Conservation (phyloP, 2,113 vertebrate genomes). For the Entomyzon cyanotis region DNA sequence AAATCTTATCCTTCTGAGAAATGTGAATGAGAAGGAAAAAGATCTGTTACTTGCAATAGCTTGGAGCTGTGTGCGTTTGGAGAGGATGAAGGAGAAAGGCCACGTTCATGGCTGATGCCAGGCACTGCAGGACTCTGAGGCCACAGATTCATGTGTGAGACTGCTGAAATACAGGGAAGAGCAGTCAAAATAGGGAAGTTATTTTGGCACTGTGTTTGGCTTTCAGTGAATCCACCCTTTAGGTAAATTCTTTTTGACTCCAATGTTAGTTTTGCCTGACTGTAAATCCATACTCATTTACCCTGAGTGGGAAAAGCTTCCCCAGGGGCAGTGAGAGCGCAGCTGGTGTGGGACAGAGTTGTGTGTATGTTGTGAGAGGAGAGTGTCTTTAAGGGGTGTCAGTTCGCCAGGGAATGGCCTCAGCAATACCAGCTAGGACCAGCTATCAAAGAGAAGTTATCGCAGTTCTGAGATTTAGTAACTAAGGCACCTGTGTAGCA, state of each 20-base stretch:
- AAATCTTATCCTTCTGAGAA: not conserved
- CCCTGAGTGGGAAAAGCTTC: not conserved
- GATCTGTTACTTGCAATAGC: not conserved
- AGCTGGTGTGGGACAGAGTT: not conserved
- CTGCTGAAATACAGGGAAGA: not conserved
- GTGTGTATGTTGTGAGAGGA: not conserved
- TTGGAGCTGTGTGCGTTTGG: not conserved
- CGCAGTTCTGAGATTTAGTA: not conserved
- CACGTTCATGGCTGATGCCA: not conserved
- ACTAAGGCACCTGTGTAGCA: not conserved
- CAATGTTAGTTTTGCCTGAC: not conserved
- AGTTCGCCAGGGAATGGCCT: not conserved
- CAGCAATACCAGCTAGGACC: not conserved
- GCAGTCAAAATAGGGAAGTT: not conserved
- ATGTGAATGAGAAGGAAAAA: not conserved
- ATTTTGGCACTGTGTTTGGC: not conserved
- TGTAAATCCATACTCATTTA: not conserved
- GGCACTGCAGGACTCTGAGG: not conserved
- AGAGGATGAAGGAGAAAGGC: not conserved
- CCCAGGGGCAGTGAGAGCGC: not conserved
- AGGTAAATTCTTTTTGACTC: conserved; percentile 21
- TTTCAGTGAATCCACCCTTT: not conserved
- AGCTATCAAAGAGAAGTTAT: not conserved
- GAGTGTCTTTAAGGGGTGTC: not conserved
- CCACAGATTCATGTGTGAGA: not conserved